Percentiles rank a stretch among this genome's conserved stretches.
These are phyloP conservation scores for Epizoanthus fatuus DNA, from an alignment of 92 coral and sea anemone species.

Conservation along the genomic window DNA sequence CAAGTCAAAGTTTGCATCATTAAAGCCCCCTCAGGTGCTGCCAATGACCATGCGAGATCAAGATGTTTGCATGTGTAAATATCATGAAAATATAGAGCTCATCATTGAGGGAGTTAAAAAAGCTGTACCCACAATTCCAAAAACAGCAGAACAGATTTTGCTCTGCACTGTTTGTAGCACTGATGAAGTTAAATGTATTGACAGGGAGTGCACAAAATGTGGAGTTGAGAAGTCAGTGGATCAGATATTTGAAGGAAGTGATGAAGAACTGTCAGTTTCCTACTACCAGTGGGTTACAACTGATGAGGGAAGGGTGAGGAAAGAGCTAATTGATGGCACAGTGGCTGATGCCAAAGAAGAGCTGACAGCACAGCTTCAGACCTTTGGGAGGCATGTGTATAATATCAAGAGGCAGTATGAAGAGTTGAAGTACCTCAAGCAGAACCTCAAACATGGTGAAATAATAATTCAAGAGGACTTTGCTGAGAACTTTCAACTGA, in stretches of 20 bases:
- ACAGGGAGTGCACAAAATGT: constrained; percentile 57
- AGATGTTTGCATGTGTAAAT: constrained; percentile 40
- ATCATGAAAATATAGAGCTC: constrained; percentile 28
- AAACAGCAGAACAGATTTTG: constrained; percentile 53
- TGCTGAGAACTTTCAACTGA: constrained; percentile 54
- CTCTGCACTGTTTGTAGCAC: constrained; percentile 50
- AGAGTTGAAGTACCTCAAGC: constrained; percentile 47
- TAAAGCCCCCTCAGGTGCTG: constrained; percentile 56
- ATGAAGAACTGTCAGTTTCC: no score
- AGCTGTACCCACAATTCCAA: constrained; percentile 2
- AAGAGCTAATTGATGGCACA: background rate
- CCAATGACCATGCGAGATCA: constrained; percentile 62
- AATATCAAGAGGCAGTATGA: no score
- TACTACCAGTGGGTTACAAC: background rate
- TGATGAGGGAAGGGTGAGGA: background rate
- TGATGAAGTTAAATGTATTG: constrained; percentile 49
- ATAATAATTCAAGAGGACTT: constrained; percentile 66
- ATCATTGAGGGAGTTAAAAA: constrained; percentile 7
- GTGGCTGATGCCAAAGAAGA: constrained; percentile 1
- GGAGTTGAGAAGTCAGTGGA: constrained; percentile 27
- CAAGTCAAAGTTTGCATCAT: constrained; percentile 59
- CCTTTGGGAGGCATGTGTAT: background rate
- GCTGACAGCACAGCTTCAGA: background rate
- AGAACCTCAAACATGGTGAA: constrained; percentile 20
- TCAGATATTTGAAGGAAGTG: constrained; percentile 22